Evolutionary conservation across 2,113 vertebrate species (phyloP).

Genomic region (Upupa epops): DNA sequence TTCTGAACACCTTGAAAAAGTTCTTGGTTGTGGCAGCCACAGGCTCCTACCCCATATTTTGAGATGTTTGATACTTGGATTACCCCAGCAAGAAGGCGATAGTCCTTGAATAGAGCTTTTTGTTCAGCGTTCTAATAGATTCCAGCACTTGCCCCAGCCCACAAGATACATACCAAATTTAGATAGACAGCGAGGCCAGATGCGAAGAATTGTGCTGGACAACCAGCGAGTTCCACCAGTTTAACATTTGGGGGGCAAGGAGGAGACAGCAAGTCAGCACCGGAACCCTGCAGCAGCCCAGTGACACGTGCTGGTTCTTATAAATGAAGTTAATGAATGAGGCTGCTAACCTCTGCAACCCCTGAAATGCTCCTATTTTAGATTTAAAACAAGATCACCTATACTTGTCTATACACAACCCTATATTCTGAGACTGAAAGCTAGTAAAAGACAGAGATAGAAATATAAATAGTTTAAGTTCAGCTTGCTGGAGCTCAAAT

Average conservation of each 20-base stretch:
- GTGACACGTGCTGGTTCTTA: conserved; percentile 44
- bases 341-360: conserved; percentile 27
- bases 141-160: conserved; percentile 83
- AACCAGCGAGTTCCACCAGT: conserved; percentile 55
- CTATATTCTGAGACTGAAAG: neutral
- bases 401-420: neutral
- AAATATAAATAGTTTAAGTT: neutral
- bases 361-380: neutral
- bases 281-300: neutral
- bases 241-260: conserved; percentile 47
- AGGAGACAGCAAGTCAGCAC: conserved; percentile 34
- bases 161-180: conserved; percentile 74
- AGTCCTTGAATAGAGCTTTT: conserved; percentile 87
- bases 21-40: conserved; percentile 44
- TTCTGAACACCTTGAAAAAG: conserved; percentile 67
- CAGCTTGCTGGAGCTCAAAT: neutral
- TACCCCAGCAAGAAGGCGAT: conserved; percentile 83
- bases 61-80: conserved; percentile 82
- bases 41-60: conserved; percentile 73
- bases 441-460: neutral
- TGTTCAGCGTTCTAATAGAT: conserved; percentile 87
- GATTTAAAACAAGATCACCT: neutral
- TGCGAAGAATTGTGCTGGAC: conserved; percentile 73
- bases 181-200: conserved; percentile 74
- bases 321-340: conserved; percentile 48